A percentile compares a stretch with the other conserved stretches of the same genome.
Evolutionary conservation across 2,113 vertebrate genomes (phyloP).

Genomic region (Gopherus evgoodei): DNA sequence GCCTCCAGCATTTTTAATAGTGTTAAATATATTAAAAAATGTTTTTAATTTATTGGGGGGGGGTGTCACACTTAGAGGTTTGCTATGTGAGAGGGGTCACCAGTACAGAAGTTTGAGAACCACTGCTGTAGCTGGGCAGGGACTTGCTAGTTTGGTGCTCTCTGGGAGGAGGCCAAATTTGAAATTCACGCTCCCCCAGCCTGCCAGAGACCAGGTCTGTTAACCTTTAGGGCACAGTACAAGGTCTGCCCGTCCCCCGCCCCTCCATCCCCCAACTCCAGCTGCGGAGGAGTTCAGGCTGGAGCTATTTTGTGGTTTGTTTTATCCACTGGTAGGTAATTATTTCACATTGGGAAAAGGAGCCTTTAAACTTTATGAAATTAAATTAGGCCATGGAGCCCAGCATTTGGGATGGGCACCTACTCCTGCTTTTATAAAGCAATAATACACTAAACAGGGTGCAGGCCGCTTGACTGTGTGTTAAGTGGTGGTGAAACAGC

Average conservation of each 20-base stretch:
- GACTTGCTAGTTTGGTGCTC: not conserved
- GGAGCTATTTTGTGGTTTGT: not conserved
- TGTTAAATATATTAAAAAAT: no score
- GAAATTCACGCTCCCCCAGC: not conserved
- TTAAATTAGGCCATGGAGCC: not conserved
- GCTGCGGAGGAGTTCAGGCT: rapidly evolving
- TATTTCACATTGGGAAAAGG: not conserved
- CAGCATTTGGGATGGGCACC: not conserved
- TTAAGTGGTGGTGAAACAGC: not conserved
- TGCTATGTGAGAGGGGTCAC: no score
- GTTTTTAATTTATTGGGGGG: no score
- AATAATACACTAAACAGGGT: not conserved
- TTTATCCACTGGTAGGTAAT: not conserved
- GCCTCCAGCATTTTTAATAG: no score
- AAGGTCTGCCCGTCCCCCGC: not conserved
- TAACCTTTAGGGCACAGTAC: not conserved
- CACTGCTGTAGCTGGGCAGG: not conserved
- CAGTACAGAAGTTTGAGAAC: no score
- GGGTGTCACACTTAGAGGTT: no score
- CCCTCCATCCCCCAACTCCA: not conserved
- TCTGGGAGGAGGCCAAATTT: not conserved
- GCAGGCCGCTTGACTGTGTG: not conserved
- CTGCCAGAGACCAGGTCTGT: not conserved
- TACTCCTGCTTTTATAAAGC: not conserved
- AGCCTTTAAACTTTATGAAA: not conserved